Evolutionary conservation across 1,140 invertebrate species (phyloP).

Genomic region (Drosophila prosaltans): DNA sequence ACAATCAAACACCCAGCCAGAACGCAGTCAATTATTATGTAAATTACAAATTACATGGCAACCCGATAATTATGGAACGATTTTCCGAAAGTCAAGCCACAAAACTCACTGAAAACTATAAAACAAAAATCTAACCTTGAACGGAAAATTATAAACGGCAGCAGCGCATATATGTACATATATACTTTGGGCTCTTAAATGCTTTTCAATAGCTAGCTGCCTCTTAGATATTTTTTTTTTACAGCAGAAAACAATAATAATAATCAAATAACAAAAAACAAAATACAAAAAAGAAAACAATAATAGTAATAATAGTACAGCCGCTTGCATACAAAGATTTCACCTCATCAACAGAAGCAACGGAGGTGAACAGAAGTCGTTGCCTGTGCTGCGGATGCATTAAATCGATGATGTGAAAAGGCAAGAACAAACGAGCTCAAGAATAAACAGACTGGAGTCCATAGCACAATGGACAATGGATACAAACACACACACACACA

Average conservation of each 20-base stretch:
- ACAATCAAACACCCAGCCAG: constrained; percentile 31
- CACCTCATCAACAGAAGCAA: constrained; percentile 77
- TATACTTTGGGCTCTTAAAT: constrained; percentile 53
- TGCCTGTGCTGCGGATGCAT: constrained; percentile 60
- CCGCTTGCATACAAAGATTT: constrained; percentile 71
- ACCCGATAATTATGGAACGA: constrained; percentile 74
- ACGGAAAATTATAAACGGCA: constrained; percentile 46
- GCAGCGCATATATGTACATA: background rate
- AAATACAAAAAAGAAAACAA: constrained; percentile 36
- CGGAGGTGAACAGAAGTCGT: constrained; percentile 65
- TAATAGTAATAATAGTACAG: constrained; percentile 45
- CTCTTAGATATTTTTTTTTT: constrained; percentile 13
- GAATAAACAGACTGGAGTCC: constrained; percentile 36
- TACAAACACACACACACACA: background rate
- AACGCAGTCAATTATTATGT: constrained; percentile 69
- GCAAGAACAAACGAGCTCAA: constrained; percentile 45
- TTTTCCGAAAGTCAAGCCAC: constrained; percentile 67
- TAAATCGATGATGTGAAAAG: constrained; percentile 80
- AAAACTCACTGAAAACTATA: constrained; percentile 53
- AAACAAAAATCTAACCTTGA: constrained; percentile 65
- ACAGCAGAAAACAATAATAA: constrained; percentile 13
- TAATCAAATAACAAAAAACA: background rate
- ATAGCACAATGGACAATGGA: constrained; percentile 58
- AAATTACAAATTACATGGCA: constrained; percentile 77
- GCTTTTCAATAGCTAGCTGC: constrained; percentile 60